Evolutionary conservation across 2,797 vertebrate genomes (phyloP).

Genomic region (Ctenochaetus hawaiiensis): DNA sequence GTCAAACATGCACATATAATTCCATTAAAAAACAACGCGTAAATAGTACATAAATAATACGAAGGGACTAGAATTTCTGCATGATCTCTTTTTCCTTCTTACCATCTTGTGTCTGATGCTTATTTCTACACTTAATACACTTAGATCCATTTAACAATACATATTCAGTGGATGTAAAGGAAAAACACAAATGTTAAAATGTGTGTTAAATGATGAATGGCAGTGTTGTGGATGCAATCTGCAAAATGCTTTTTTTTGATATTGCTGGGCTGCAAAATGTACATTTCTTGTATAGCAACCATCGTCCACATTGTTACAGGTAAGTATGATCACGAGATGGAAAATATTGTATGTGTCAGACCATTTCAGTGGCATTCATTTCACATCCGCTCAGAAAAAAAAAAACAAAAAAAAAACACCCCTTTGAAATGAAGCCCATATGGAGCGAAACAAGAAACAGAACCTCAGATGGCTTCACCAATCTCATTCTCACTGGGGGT

Average conservation of each 20-base stretch:
- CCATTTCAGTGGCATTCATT: slow-evolving; percentile 70
- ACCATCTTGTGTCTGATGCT: slow-evolving; percentile 13
- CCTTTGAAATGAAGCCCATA: slow-evolving; percentile 68
- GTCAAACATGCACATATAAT: slow-evolving; percentile 35
- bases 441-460: slow-evolving; percentile 75
- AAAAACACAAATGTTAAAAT: background rate
- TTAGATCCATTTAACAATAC: slow-evolving; percentile 14
- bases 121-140: slow-evolving; percentile 17
- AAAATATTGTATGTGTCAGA: slow-evolving; percentile 58
- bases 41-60: slow-evolving; percentile 38
- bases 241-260: slow-evolving; percentile 17
- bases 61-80: slow-evolving; percentile 20
- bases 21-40: slow-evolving; percentile 35
- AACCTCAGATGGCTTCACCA: slow-evolving; percentile 78
- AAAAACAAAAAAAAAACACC: slow-evolving; percentile 1
- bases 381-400: slow-evolving; percentile 65
- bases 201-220: slow-evolving; percentile 21
- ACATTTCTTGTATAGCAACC: slow-evolving; percentile 23
- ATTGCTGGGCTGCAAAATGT: slow-evolving; percentile 19
- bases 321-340: slow-evolving; percentile 57
- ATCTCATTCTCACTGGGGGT: slow-evolving; percentile 84
- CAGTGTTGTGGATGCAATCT: slow-evolving; percentile 13
- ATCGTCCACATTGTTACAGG: slow-evolving; percentile 29
- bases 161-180: background rate
- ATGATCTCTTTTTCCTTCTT: background rate